A percentile compares a stretch with the other conserved stretches of the same genome.
These are phyloP conservation scores for Catamblyrhynchus diadema DNA, from an alignment of 2,797 vertebrate species.

Conservation along the genomic window DNA sequence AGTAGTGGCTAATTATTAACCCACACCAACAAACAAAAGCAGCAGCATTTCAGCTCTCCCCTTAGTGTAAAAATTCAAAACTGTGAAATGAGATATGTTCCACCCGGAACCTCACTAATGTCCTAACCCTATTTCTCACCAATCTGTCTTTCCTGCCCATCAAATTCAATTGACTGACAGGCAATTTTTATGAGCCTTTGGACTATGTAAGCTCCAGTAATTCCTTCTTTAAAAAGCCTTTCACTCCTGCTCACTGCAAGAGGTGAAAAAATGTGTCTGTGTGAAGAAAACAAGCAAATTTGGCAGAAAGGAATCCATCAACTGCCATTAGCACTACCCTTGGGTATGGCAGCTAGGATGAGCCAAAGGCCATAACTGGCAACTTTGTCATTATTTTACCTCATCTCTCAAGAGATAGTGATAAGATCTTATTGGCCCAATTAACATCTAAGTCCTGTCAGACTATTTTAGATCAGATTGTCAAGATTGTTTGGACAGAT, in stretches of 20 bases:
- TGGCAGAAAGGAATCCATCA: not conserved
- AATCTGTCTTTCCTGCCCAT: not conserved
- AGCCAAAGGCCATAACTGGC: not conserved
- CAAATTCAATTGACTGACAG: not conserved
- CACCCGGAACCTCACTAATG: not conserved
- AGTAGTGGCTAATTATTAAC: not conserved
- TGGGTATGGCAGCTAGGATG: not conserved
- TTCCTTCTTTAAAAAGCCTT: not conserved
- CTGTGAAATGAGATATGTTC: not conserved
- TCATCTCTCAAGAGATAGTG: not conserved
- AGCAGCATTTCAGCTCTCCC: not conserved
- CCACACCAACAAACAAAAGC: not conserved
- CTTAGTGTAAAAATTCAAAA: not conserved
- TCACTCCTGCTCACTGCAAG: not conserved
- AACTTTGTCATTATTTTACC: not conserved
- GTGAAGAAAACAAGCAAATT: not conserved
- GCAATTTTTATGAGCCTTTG: not conserved
- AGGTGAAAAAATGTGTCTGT: not conserved
- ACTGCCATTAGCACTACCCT: not conserved
- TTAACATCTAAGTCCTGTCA: not conserved
- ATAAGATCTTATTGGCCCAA: not conserved
- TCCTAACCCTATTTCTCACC: not conserved
- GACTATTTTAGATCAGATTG: not conserved
- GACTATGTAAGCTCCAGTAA: not conserved
- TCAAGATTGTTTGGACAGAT: not conserved